phyloP scores from a whole-genome alignment of 2,888 invertebrate genomes.

The Lasioglossum vierecki region DNA sequence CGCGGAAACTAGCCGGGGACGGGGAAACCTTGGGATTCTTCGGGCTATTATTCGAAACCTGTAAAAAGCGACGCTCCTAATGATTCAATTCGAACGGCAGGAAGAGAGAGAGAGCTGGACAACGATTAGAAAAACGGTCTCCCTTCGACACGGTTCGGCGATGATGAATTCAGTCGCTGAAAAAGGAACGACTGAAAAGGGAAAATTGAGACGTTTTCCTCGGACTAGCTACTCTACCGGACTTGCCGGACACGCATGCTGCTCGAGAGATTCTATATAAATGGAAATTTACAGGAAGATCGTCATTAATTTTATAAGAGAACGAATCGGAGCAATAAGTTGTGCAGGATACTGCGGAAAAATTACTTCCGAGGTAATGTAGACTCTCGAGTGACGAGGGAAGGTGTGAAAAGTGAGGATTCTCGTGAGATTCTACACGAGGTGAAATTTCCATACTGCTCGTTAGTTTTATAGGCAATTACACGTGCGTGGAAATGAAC shows the following conservation, averaged over 20 bases:
- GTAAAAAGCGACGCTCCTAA: constrained; percentile 29
- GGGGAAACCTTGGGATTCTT: constrained; percentile 51
- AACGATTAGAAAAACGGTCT: constrained; percentile 27
- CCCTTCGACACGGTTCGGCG: constrained; percentile 44
- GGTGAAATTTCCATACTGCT: no score
- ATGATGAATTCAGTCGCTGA: constrained; percentile 51
- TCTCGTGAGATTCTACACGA: no score
- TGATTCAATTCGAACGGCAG: constrained; percentile 39
- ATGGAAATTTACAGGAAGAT: neutral
- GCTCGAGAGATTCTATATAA: neutral
- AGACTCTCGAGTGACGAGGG: neutral
- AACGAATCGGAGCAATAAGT: neutral
- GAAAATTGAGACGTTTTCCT: constrained; percentile 53
- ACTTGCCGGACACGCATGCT: neutral
- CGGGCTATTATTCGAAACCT: constrained; percentile 43
- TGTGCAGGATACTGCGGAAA: neutral
- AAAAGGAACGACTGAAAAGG: constrained; percentile 38
- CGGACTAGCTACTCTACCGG: neutral
- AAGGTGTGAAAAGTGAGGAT: neutral
- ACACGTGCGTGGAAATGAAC: no score
- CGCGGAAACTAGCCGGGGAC: constrained; percentile 23
- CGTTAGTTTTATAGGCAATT: no score
- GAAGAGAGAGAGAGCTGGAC: neutral
- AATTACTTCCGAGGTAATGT: neutral
- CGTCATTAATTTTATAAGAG: neutral